These are phyloP conservation scores for Morus bassanus DNA, from an alignment of 2,797 vertebrate species.

Conservation along the genomic window DNA sequence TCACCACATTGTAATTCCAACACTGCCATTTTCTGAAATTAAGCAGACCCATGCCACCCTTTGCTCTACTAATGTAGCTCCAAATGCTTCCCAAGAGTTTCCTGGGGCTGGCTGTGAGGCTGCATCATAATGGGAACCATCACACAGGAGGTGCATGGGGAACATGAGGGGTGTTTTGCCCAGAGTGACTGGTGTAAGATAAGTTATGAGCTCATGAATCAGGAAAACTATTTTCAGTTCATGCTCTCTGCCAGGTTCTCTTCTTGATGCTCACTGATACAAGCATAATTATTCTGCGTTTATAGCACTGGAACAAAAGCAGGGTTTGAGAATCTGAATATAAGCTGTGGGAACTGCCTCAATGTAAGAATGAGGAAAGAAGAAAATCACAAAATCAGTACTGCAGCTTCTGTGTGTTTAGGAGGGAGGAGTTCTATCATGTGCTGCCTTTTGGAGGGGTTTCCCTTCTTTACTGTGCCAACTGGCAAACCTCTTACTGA, in stretches of 20 bases:
- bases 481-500: constrained; percentile 12
- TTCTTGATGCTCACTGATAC: not conserved
- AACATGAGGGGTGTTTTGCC: constrained; percentile 27
- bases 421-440: not conserved
- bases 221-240: constrained; percentile 58
- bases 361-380: not conserved
- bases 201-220: constrained; percentile 56
- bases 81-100: constrained; percentile 65
- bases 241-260: not conserved
- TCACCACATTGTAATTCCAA: constrained; percentile 75
- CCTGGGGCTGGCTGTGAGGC: constrained; percentile 46
- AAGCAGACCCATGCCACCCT: constrained; percentile 70
- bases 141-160: not conserved
- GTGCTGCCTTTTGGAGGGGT: constrained; percentile 12
- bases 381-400: not conserved
- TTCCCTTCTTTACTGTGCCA: constrained; percentile 35
- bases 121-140: constrained; percentile 24
- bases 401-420: not conserved
- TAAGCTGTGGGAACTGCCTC: not conserved
- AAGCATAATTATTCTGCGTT: not conserved
- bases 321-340: not conserved
- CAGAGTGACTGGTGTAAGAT: constrained; percentile 53
- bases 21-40: constrained; percentile 74
- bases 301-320: not conserved
- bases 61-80: constrained; percentile 43